Evolutionary conservation across 2,797 vertebrate species (phyloP), one percentile per base, ranked within the genome.

Genomic region (Paratrypauchen microcephalus): DNA sequence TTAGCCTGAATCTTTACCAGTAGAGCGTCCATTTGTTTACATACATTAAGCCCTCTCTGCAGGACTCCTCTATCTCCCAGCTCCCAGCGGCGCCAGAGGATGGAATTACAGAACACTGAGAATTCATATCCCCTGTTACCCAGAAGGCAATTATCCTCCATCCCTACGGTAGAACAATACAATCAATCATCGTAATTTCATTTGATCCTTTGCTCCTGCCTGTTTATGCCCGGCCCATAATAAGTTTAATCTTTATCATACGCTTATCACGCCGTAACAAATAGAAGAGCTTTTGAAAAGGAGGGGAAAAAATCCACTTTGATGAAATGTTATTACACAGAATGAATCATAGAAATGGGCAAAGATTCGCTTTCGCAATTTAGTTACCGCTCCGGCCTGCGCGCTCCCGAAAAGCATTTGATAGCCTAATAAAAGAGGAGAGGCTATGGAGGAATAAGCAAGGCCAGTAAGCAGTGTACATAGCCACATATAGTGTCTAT

Each of bases 161-260:
- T 89, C 88, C 88, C 88, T 83, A 83, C 87, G 89, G 91, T 89
- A 92, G 90, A 93, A 91, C 93, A 94, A 93, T 92, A 90, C 86
- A 92, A 94, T 94, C 91, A 89, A 89, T 92, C 92, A 92, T 84
- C 83, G 82, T 93, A 93, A 94, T 93, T 92, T 93, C 85, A 94
- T 94, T 93, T 90, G 88, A 90, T 91, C 90, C 91, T 87, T 91
- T 87, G 91, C 87, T 91, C 84, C 91, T 89, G 89, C 88, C 91
- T 92, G 89, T 92, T 93, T 92, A 91, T 92, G 86, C 87, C 89
- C 88, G 85, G 86, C 87, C 82, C 90, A 90, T 94, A 93, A 94
- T 93, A 91, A 88, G 89, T 93, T 93, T 91, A 93, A 93, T 93
- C 91, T 93, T 91, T 91, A 94, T 93, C 91, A 86, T 87, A 84